phyloP scores from a whole-genome alignment of 2,888 invertebrate genomes.

The Tetranychus piercei region DNA sequence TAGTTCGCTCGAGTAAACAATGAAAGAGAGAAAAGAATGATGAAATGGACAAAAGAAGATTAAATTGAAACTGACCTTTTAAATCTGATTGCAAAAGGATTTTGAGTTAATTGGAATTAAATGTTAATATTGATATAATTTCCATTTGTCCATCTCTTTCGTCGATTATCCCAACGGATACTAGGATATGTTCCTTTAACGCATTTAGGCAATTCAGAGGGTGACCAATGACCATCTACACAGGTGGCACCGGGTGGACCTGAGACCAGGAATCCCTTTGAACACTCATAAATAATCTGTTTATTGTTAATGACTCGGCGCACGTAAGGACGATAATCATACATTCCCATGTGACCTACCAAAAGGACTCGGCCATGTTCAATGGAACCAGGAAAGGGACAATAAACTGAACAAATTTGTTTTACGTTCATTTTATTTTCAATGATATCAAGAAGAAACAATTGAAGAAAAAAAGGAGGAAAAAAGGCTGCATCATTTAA shows the following conservation, averaged over 20 bases:
- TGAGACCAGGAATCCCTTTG: slow-evolving; percentile 66
- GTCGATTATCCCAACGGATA: neutral
- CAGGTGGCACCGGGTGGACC: slow-evolving; percentile 88
- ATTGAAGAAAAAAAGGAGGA: slow-evolving; percentile 16
- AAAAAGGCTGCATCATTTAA: neutral
- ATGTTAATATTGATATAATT: too few relatives aligned
- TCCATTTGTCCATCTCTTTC: slow-evolving; percentile 14
- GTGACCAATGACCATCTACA: slow-evolving; percentile 82
- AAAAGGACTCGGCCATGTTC: slow-evolving; percentile 71
- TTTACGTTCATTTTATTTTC: too few relatives aligned
- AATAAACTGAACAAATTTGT: slow-evolving; percentile 45
- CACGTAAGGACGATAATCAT: slow-evolving; percentile 83
- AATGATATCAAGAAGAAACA: neutral
- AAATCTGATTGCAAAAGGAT: neutral
- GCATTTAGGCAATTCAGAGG: slow-evolving; percentile 61
- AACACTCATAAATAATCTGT: slow-evolving; percentile 87
- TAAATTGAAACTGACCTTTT: neutral
- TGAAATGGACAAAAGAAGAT: slow-evolving; percentile 12
- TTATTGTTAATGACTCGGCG: slow-evolving; percentile 67
- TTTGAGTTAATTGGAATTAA: too few relatives aligned
- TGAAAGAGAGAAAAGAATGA: slow-evolving; percentile 2
- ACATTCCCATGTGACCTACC: slow-evolving; percentile 86
- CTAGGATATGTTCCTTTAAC: slow-evolving; percentile 57
- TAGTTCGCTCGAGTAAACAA: neutral
- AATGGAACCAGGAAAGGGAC: slow-evolving; percentile 76